Evolutionary conservation across 2,113 vertebrate species (phyloP).

Genomic region (Rhea pennata): DNA sequence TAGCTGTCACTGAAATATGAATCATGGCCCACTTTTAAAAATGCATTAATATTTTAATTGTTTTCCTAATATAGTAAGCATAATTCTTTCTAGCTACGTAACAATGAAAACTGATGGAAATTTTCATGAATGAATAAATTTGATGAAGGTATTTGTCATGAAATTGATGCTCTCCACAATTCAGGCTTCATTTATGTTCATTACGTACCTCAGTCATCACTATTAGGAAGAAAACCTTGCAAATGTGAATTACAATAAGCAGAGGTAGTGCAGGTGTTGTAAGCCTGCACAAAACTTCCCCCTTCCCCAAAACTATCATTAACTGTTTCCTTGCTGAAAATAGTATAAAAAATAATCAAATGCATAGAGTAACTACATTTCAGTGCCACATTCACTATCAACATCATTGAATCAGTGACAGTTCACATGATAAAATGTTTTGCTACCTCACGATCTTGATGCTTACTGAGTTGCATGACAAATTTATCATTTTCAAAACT

Average conservation of each 20-base stretch:
- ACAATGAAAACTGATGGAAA: not conserved
- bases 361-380: not conserved
- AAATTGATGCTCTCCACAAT: not conserved
- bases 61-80: not conserved
- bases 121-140: not conserved
- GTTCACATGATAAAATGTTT: not conserved
- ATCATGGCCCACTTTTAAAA: not conserved
- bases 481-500: not conserved
- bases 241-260: not conserved
- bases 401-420: not conserved
- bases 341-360: not conserved
- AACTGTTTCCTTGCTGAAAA: not conserved
- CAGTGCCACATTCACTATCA: not conserved
- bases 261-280: not conserved
- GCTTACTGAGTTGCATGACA: not conserved
- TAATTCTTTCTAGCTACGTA: not conserved
- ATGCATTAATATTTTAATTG: not conserved
- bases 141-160: not conserved
- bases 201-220: not conserved
- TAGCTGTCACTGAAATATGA: not conserved
- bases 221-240: not conserved
- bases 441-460: not conserved
- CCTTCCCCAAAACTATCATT: not conserved
- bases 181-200: not conserved
- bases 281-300: not conserved